Evolutionary conservation across 1,140 invertebrate genomes (phyloP), one percentile per base, ranked within the genome.

Genomic region (Platyscapa corneri): DNA sequence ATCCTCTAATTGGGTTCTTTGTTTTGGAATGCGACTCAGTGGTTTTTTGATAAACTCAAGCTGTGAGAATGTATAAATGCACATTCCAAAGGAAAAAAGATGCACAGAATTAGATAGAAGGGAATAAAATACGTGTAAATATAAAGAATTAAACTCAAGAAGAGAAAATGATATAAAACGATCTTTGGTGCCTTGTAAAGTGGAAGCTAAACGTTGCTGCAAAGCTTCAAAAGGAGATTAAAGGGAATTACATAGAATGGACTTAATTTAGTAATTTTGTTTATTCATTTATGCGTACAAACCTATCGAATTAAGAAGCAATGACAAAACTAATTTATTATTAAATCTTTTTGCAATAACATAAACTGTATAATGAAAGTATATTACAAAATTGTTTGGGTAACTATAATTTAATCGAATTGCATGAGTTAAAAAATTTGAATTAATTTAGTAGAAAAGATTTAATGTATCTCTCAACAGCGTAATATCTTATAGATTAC

Each of bases 221-320:
- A 30, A 84, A 72, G 64, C 30, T 78, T 78, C 67, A 78, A 84
- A 42, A 78, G 83, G 64, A 49, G 46, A 85, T 85, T 79, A 78
- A 70, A 78, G 6, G 64, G 65, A 72, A 79, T 77, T 79, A 77
- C 82, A 30, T 32, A 32, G n/a, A 23, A 39, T 16, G 37, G 53
- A 39, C n/a, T 74, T 74, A 72, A 56, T 83, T 75, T 42, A 18
- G 6, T 2, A 37, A 18, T 42, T 75, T 60, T 49, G 53, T 74
- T 83, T 83, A 74, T 74, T 82, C 42, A 23, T 75, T 83, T 46
- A 23, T 42, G 6, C 20, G 42, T 67, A 80, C 27, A 42, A 14
- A 30, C n/a, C 42, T 46, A 46, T 42, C 16, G 7, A 74, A 0
- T 42, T 74, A 14, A 72, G 5, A 46, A 49, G 39, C 27, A 76